Evolutionary conservation across 2,797 vertebrate genomes (phyloP), one percentile per base, ranked within the genome.

Genomic region (Sciurus vulgaris): DNA sequence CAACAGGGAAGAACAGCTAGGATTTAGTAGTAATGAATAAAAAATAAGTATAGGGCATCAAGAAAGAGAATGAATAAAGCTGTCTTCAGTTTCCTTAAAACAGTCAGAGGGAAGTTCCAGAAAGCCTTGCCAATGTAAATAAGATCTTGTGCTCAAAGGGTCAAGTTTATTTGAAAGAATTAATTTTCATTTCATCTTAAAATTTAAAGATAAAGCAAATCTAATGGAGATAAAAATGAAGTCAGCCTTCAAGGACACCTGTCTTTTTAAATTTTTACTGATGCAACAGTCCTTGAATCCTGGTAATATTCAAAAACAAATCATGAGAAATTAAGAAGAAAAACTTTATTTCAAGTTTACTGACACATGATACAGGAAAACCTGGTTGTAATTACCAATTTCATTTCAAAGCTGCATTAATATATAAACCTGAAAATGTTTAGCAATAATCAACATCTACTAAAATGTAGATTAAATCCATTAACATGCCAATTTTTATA

Each of bases 311-410:
- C 89, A 97, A 97, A 95, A 96, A n/a, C 5, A 78, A 97, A 97
- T 97, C 97, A 97, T 97, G 96, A 97, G 98, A 95, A 96, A 67
- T 56, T 56, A 56, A 56, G 54, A 56, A 88, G 44, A 91, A 95
- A 26, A 97, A 96, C 95, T 98, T 97, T 98, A 98, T 98, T 98
- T 98, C 86, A 92, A 95, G 93, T 96, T 96, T 92, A 91, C 65
- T 86, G 4, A 18, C 97, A 96, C 95, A 41, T 97, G 94, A 97
- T 96, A 98, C 93, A 98, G 73, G 78, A 96, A 97, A 97, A 89
- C 65, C 63, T 94, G 87, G 61, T 91, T 97, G 84, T 96, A 96
- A 97, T 88, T 97, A 44, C 95, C 95, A 97, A 33, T 95, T 93
- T 87, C 67, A 84, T 86, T 86, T 97, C 91, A 97, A 97, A 97